Conservation (phyloP, 1,140 invertebrate genomes). For the Calliopsis andreniformis region DNA sequence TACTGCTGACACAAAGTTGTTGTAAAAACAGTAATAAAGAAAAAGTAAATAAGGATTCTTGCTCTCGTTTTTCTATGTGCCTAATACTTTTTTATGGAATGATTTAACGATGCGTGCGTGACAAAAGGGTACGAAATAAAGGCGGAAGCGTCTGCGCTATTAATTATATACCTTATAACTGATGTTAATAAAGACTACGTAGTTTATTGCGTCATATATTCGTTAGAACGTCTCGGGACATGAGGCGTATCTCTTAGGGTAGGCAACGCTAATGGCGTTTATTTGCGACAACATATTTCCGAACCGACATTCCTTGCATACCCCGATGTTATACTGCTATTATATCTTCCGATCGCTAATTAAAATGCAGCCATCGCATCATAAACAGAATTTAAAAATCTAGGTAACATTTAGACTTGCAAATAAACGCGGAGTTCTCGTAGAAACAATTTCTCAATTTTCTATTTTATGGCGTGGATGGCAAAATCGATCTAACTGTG, state of each 20-base stretch:
- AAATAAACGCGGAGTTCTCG: no score
- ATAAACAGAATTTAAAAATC: no score
- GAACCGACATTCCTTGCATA: constrained; percentile 3
- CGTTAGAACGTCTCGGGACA: background rate
- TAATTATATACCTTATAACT: constrained; percentile 24
- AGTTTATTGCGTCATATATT: constrained; percentile 5
- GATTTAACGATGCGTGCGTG: background rate
- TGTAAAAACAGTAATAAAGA: background rate
- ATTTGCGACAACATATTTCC: constrained; percentile 6
- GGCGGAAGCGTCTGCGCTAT: background rate
- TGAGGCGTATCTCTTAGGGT: background rate
- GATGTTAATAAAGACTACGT: constrained; percentile 16
- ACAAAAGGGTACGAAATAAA: no score
- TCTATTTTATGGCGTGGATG: no score
- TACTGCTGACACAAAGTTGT: background rate
- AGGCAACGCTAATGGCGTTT: background rate
- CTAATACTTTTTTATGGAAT: background rate
- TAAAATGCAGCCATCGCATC: no score
- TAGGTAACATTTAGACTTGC: no score
- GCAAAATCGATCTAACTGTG: no score
- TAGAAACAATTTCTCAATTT: no score
- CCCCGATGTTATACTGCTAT: background rate
- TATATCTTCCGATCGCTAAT: background rate
- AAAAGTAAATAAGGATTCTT: background rate
- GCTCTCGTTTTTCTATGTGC: background rate